phyloP scores from a whole-genome alignment of 2,797 vertebrate genomes.

The Meda fulgida region DNA sequence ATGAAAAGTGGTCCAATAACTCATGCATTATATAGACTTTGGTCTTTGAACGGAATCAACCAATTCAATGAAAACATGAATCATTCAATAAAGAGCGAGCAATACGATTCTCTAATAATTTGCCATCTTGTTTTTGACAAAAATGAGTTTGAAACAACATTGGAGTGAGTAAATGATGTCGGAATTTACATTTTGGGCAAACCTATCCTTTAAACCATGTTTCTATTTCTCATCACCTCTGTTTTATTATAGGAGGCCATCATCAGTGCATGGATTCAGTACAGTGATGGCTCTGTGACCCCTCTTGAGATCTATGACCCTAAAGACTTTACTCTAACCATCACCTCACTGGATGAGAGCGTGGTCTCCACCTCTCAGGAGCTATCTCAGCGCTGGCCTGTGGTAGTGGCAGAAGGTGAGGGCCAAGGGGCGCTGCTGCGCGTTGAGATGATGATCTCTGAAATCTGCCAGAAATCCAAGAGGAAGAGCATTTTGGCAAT shows the following conservation, averaged over 20 bases:
- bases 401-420: conserved; percentile 87
- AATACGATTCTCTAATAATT: not conserved
- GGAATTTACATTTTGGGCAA: not conserved
- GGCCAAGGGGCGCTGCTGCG: conserved; percentile 90
- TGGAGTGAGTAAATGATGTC: not conserved
- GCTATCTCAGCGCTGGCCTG: conserved; percentile 82
- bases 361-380: conserved; percentile 86
- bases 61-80: not conserved
- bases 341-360: conserved; percentile 88
- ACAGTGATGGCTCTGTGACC: conserved; percentile 93
- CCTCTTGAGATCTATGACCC: conserved; percentile 94
- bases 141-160: not conserved
- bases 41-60: not conserved
- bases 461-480: conserved; percentile 95
- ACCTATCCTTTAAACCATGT: not conserved
- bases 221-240: conserved; percentile 5
- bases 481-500: conserved; percentile 90
- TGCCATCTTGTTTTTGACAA: not conserved
- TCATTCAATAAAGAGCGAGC: not conserved
- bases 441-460: conserved; percentile 93
- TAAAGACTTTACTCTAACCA: conserved; percentile 89
- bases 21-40: not conserved
- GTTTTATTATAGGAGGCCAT: conserved; percentile 84
- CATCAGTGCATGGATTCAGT: conserved; percentile 92
- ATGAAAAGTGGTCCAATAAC: not conserved